Conservation (phyloP, 2,797 vertebrate genomes). For the Cynodonichthys magdalenae region DNA sequence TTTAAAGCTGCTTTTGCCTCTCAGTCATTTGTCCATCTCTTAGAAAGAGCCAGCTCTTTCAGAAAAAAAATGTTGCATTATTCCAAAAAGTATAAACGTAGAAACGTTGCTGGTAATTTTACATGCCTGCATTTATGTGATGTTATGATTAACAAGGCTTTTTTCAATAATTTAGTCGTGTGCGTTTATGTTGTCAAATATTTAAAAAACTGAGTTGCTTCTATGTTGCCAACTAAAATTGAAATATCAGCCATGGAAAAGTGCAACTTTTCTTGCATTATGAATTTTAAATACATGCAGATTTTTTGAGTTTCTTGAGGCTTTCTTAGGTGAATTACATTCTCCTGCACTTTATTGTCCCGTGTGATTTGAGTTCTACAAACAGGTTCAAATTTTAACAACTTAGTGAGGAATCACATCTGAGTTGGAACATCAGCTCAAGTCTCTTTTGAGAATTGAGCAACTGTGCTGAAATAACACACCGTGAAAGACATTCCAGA, state of each 20-base stretch:
- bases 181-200: no score
- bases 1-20: background rate
- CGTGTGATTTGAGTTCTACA: conserved; percentile 41
- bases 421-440: conserved; percentile 45
- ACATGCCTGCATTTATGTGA: no score
- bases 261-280: background rate
- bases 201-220: no score
- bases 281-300: conserved; percentile 15
- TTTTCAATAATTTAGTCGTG: no score
- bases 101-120: no score
- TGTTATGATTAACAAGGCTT: no score
- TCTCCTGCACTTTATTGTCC: conserved; percentile 28
- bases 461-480: conserved; percentile 60
- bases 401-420: conserved; percentile 41
- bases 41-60: background rate
- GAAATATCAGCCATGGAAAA: background rate
- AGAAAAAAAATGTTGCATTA: no score
- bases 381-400: conserved; percentile 43
- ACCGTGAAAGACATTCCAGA: conserved; percentile 53
- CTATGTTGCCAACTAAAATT: background rate
- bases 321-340: conserved; percentile 16
- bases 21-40: background rate
- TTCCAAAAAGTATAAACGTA: no score
- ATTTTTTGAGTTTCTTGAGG: conserved; percentile 11
- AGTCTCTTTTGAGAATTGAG: conserved; percentile 44